phyloP scores from a whole-genome alignment of 2,113 vertebrate species.

The Fulica atra region DNA sequence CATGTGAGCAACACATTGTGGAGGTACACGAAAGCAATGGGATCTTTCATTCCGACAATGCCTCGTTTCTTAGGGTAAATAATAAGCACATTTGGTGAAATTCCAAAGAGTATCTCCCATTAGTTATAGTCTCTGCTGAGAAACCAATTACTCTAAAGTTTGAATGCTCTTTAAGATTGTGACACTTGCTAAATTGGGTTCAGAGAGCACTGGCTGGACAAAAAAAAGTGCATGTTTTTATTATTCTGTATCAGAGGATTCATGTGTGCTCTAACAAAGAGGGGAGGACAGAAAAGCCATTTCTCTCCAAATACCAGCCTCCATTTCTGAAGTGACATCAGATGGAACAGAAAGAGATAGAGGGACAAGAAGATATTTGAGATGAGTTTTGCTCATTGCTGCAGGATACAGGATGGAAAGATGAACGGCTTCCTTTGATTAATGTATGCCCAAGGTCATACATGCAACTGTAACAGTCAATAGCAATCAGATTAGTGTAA shows the following conservation, averaged over 20 bases:
- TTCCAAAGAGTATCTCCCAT: background rate
- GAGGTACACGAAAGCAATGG: background rate
- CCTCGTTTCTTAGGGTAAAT: conserved; percentile 3
- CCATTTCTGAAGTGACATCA: background rate
- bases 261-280: background rate
- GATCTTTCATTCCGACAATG: fast-evolving
- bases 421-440: conserved; percentile 50
- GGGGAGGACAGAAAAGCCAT: background rate
- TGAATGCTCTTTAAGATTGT: background rate
- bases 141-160: conserved; percentile 42
- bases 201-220: background rate
- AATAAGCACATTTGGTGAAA: background rate
- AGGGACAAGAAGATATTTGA: background rate
- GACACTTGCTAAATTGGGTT: conserved; percentile 41
- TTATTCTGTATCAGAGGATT: background rate
- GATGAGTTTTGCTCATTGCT: background rate
- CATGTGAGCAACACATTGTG: background rate
- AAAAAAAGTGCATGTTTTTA: background rate
- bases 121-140: background rate
- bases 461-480: conserved; percentile 56
- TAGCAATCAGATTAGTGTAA: conserved; percentile 69
- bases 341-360: background rate
- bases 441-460: conserved; percentile 65
- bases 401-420: conserved; percentile 26
- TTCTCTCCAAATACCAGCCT: background rate